Evolutionary conservation across 2,888 invertebrate genomes (phyloP).

Genomic region (Xestia xanthographa): DNA sequence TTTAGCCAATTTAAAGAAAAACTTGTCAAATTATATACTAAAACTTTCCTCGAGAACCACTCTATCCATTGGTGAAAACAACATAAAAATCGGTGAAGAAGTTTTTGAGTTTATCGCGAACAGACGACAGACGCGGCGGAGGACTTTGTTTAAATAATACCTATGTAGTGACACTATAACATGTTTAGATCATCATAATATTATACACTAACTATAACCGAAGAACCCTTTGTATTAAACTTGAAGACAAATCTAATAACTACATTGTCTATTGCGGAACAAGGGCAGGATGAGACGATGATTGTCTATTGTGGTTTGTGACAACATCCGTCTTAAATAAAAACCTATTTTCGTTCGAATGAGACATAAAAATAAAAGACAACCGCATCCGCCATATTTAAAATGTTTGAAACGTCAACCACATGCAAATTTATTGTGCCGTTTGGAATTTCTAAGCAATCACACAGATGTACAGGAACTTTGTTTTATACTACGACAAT

Average conservation of each 20-base stretch:
- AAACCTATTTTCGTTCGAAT: background rate
- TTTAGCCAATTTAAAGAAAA: no score
- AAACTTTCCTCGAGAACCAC: no score
- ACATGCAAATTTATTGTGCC: background rate
- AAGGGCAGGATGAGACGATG: background rate
- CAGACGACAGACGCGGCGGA: no score
- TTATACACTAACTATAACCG: conserved; percentile 1
- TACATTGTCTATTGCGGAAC: conserved; percentile 18
- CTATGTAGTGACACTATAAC: background rate
- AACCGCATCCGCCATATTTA: background rate
- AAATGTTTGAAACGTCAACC: background rate
- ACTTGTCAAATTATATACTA: no score
- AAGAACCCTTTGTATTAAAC: conserved; percentile 10
- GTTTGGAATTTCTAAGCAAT: background rate
- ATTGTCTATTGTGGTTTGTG: conserved; percentile 19
- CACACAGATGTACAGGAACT: background rate
- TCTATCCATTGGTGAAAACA: no score
- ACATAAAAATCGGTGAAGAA: no score
- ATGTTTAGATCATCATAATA: background rate
- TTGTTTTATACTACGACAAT: background rate
- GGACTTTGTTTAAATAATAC: no score
- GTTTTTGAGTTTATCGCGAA: no score
- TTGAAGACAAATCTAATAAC: background rate
- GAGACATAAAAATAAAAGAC: background rate
- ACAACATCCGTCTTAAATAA: background rate